Conservation (phyloP, 2,797 vertebrate genomes). For the Oreochromis mossambicus region DNA sequence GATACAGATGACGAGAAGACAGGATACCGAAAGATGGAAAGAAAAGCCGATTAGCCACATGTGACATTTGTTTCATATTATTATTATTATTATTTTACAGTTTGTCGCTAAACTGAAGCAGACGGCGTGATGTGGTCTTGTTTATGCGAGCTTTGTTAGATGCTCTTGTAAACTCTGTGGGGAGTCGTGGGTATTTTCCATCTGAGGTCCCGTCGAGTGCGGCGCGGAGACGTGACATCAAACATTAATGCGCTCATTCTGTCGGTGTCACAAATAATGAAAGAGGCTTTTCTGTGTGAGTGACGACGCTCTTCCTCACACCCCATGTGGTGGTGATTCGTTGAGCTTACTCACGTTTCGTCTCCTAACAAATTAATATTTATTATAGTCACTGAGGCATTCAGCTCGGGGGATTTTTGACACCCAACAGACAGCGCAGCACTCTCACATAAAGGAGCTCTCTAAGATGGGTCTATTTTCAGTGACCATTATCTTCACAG, state of each 20-base stretch:
- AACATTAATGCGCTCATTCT: slow-evolving; percentile 18
- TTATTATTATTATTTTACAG: slow-evolving; percentile 7
- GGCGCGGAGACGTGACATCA: not conserved
- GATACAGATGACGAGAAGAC: not conserved
- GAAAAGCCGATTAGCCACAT: not conserved
- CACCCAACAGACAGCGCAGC: not conserved
- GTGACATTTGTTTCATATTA: slow-evolving; percentile 35
- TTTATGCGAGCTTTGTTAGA: slow-evolving; percentile 10
- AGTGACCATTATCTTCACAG: slow-evolving; percentile 55
- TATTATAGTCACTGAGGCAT: slow-evolving; percentile 50
- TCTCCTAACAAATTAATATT: slow-evolving; percentile 66
- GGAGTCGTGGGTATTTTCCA: not conserved
- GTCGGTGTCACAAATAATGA: slow-evolving; percentile 29
- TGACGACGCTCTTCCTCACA: slow-evolving; percentile 60
- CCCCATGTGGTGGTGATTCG: slow-evolving; percentile 54
- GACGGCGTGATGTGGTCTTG: slow-evolving; percentile 7
- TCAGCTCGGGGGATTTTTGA: slow-evolving; percentile 29
- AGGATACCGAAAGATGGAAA: not conserved
- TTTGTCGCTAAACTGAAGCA: slow-evolving; percentile 25
- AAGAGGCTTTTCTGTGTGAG: slow-evolving; percentile 32
- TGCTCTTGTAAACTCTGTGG: slow-evolving; percentile 9
- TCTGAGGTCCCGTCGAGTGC: not conserved
- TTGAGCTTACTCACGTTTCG: slow-evolving; percentile 65
- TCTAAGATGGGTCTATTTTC: slow-evolving; percentile 60
- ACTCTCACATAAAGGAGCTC: slow-evolving; percentile 45